A percentile compares a stretch with the other conserved stretches of the same genome.
Evolutionary conservation across 2,888 invertebrate species (phyloP).

Genomic region (Cantharis lateralis): DNA sequence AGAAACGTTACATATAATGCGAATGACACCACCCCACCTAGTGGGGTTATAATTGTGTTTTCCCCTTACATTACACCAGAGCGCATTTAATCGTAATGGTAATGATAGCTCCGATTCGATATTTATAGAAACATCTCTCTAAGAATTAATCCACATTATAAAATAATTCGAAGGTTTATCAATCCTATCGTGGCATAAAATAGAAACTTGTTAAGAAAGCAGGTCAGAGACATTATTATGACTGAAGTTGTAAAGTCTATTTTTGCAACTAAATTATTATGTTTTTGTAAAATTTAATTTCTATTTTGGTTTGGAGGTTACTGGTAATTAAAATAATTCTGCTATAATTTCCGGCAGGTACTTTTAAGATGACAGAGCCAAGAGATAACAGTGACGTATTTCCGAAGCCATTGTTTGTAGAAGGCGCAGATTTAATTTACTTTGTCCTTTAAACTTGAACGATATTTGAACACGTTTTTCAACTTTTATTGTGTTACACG

Average conservation of each 20-base stretch:
- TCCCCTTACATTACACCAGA: not conserved
- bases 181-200: conserved; percentile 5
- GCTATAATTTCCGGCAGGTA: conserved; percentile 14
- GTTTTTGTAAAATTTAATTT: conserved; percentile 4
- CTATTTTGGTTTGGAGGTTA: conserved; percentile 7
- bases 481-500: not conserved
- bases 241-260: conserved; percentile 6
- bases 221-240: conserved; percentile 17
- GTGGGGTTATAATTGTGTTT: not conserved
- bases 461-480: not conserved
- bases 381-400: not conserved
- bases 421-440: conserved; percentile 16
- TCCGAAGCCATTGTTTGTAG: not conserved
- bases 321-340: conserved; percentile 1
- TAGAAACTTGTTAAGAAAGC: conserved; percentile 23
- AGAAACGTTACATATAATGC: conserved; percentile 22
- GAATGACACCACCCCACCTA: conserved; percentile 16
- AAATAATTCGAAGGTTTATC: not conserved
- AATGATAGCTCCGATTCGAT: not conserved
- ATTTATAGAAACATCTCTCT: not conserved
- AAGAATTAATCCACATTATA: not conserved
- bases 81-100: not conserved
- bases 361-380: conserved; percentile 4
- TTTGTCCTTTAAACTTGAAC: not conserved
- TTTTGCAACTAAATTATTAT: conserved; percentile 11